Percentiles rank a stretch among this genome's conserved stretches.
These are phyloP conservation scores for Clostera curtula DNA, from an alignment of 2,888 invertebrate species.

Conservation along the genomic window DNA sequence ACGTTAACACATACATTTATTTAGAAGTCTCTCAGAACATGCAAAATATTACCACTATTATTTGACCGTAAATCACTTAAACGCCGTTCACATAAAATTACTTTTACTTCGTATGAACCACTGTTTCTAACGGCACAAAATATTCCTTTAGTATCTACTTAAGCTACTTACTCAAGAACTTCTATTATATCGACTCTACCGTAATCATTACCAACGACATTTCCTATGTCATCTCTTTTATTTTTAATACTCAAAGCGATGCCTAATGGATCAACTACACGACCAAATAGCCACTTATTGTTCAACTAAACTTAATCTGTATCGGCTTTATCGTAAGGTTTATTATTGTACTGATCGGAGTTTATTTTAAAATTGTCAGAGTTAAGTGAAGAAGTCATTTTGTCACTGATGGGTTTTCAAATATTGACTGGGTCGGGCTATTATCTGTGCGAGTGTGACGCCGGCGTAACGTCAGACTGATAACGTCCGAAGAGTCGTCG, in stretches of 20 bases:
- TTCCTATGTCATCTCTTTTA: constrained; percentile 37
- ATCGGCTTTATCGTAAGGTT: constrained; percentile 15
- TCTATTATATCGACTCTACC: constrained; percentile 28
- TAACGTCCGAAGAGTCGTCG: constrained; percentile 48
- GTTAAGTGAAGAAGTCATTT: constrained; percentile 66
- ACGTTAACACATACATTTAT: no score
- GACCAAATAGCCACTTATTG: constrained; percentile 8
- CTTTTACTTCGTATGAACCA: not conserved
- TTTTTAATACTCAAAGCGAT: constrained; percentile 44
- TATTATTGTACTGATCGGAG: constrained; percentile 12
- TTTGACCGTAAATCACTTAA: no score
- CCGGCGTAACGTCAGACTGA: constrained; percentile 44
- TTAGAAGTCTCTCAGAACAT: no score
- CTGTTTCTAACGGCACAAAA: not conserved
- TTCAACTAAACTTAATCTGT: constrained; percentile 22
- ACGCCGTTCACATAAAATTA: no score
- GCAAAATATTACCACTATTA: no score
- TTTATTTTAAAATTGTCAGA: constrained; percentile 30
- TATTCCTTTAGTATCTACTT: constrained; percentile 14
- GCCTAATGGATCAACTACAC: constrained; percentile 52
- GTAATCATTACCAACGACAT: constrained; percentile 39
- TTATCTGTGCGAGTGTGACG: constrained; percentile 59
- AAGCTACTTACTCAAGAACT: constrained; percentile 21
- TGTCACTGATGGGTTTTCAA: constrained; percentile 65
- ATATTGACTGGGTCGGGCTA: constrained; percentile 62